A percentile compares a stretch with the other conserved stretches of the same genome.
Conservation (phyloP, 1,140 invertebrate species). For the Cheumatopsyche charites region DNA sequence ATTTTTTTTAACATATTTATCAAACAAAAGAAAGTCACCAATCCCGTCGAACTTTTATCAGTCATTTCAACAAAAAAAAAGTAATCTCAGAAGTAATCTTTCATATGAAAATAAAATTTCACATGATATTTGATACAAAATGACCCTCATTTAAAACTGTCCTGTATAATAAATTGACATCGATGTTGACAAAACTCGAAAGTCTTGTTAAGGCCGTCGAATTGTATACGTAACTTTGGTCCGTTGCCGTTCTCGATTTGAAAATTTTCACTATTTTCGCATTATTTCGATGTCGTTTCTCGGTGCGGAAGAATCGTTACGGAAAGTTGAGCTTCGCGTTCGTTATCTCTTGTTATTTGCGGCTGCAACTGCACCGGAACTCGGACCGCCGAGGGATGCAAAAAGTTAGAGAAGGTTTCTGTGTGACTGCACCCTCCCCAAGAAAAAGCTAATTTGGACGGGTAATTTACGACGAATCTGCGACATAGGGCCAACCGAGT, state of each 20-base stretch:
- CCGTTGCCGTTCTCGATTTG: neutral
- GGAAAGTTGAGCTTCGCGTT: conserved; percentile 25
- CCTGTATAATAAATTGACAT: too few species aligned
- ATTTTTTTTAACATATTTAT: too few species aligned
- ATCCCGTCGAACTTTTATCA: too few species aligned
- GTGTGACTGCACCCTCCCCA: conserved; percentile 13
- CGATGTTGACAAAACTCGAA: neutral
- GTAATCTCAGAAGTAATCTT: too few species aligned
- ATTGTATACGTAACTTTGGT: neutral
- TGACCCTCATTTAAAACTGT: too few species aligned
- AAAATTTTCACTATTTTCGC: too few species aligned
- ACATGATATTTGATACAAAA: too few species aligned
- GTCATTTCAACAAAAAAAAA: too few species aligned
- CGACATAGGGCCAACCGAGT: conserved; percentile 15
- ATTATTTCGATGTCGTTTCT: neutral
- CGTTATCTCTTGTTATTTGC: conserved; percentile 42
- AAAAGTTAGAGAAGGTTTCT: neutral
- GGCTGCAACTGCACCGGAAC: conserved; percentile 32
- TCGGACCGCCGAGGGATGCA: neutral
- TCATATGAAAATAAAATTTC: too few species aligned
- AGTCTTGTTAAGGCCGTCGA: neutral
- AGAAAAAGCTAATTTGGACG: conserved; percentile 46
- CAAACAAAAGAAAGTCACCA: too few species aligned
- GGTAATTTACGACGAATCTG: conserved; percentile 44
- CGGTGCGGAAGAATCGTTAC: conserved; percentile 32